Evolutionary conservation across 2,797 vertebrate species (phyloP).

Genomic region (Buphagus erythrorhynchus): DNA sequence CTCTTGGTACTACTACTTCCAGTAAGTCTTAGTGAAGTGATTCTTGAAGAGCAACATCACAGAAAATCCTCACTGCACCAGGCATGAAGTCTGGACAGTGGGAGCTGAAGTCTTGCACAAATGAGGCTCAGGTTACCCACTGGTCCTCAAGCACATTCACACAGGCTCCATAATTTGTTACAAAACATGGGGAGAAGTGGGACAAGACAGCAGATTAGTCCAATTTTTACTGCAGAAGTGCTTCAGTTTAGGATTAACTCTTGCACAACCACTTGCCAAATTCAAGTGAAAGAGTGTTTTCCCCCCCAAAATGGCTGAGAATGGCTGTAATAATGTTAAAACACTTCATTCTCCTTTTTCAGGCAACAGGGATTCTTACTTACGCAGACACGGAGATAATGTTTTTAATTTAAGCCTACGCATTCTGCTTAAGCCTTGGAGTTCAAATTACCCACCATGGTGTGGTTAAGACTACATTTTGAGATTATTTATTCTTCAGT

Average conservation of each 20-base stretch:
- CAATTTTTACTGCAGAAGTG: not conserved
- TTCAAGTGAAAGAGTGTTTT: not conserved
- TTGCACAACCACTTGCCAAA: not conserved
- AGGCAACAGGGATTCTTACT: not conserved
- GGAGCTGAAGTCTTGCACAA: not conserved
- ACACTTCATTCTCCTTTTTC: not conserved
- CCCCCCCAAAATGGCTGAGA: not conserved
- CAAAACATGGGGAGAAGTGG: not conserved
- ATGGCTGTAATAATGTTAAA: not conserved
- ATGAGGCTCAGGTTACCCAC: not conserved
- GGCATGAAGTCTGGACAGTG: accelerated
- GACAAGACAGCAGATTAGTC: not conserved
- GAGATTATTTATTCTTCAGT: not conserved
- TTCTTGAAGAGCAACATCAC: not conserved
- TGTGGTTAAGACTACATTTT: not conserved
- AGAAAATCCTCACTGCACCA: not conserved
- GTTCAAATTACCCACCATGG: not conserved
- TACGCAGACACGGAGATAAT: not conserved
- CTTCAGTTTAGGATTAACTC: not conserved
- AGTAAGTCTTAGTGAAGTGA: not conserved
- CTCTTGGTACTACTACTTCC: not conserved
- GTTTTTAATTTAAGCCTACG: not conserved
- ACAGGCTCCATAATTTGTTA: not conserved
- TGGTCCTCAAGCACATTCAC: not conserved
- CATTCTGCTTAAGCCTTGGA: not conserved